Base-by-base conservation (phyloP, 2,888 invertebrate genomes). In the Drosophila niveifrons region DNA sequence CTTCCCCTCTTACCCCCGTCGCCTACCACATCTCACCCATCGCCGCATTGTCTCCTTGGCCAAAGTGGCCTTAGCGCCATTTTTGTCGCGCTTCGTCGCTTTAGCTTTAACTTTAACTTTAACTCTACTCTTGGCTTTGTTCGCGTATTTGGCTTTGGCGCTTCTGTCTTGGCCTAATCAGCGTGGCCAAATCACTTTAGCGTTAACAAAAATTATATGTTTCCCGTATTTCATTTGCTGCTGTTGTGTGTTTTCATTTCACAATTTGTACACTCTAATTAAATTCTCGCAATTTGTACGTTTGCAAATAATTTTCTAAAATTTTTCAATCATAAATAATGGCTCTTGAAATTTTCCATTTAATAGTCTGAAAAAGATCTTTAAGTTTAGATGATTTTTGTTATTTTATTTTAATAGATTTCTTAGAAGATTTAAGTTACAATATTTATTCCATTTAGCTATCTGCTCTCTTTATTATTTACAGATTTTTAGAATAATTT, bases 1-100 rank as follows among this genome's bases (percentile, higher is more conserved):
- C 48, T 31, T 31, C 2, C 31, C 31, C 31, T n/a, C 31, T 9
- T 9, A 0, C 28, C 9, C 58, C 6, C 28, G 2, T 11, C 31
- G 3, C 31, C 31, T 3, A 2, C n/a, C 36, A 11, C 36, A 36
- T 11, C 36, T 36, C 6, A n/a, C n/a, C 36, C 36, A 36, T 36
- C n/a, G 36, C 39, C 58, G 34, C 36, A 46, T 55, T 72, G 68
- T 69, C 69, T 70, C 68, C 75, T 70, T 62, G 66, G 36, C 55
- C 44, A 50, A 64, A 77, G 68, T 70, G 52, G 65, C 71, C 86
- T 84, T 86, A 90, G 90, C 90, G 90, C 90, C 90, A 90, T 90
- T 90, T 88, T 80, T 84, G 72, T 78, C 80, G 78, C 78, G 81
- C 74, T 75, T 84, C 65, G 65, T 58, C 73, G 78, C 77, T 70